Conservation (phyloP, 2,888 invertebrate genomes). For the Parelbella ahira region DNA sequence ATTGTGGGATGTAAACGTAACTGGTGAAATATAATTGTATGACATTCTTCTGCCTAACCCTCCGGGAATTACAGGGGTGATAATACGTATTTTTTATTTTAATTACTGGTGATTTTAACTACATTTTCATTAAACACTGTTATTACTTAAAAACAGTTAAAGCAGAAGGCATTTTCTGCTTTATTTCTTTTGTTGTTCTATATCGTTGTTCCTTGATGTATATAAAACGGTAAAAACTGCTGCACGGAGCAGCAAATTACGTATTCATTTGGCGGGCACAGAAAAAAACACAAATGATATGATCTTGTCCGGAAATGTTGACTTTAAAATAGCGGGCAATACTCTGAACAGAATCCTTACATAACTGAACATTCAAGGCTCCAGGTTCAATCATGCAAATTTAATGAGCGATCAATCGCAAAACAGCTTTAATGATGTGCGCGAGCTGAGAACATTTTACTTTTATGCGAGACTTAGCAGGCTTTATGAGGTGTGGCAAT, state of each 20-base stretch:
- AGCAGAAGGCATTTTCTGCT: too few species aligned
- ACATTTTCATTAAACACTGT: too few species aligned
- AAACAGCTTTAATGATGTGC: slow-evolving; percentile 19
- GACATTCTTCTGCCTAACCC: too few species aligned
- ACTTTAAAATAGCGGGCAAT: slow-evolving; percentile 5
- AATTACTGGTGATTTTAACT: too few species aligned
- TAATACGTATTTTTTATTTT: too few species aligned
- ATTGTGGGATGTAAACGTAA: too few species aligned
- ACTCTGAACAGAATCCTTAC: slow-evolving; percentile 16
- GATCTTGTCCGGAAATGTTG: slow-evolving; percentile 15
- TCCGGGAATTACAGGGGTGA: too few species aligned
- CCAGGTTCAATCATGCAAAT: slow-evolving; percentile 23
- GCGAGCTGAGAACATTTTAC: slow-evolving; percentile 17
- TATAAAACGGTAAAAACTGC: not conserved
- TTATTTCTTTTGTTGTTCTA: not conserved
- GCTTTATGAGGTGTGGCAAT: slow-evolving; percentile 24
- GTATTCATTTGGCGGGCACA: not conserved
- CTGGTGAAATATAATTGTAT: too few species aligned
- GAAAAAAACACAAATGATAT: slow-evolving; percentile 8
- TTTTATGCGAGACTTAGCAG: slow-evolving; percentile 20
- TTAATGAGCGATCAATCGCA: slow-evolving; percentile 15
- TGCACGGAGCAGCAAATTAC: not conserved
- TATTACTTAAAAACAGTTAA: too few species aligned
- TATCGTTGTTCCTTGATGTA: not conserved
- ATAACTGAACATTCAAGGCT: slow-evolving; percentile 20